Conservation (phyloP, 2,113 vertebrate species). For the Phylloscopus trochiloides region DNA sequence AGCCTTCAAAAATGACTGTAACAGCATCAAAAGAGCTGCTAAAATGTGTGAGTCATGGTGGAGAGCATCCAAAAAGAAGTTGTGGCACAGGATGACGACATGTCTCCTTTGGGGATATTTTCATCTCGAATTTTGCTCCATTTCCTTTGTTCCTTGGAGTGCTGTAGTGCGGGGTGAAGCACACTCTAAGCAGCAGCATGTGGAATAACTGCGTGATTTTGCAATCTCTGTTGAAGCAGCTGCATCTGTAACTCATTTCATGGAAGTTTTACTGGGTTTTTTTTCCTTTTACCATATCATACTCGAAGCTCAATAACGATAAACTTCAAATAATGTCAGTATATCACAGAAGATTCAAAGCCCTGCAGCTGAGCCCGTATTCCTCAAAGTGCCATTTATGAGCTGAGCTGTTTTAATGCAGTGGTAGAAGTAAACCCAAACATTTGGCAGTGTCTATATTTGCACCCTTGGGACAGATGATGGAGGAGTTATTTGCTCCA, state of each 20-base stretch:
- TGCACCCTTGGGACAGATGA: neutral
- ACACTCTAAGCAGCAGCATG: neutral
- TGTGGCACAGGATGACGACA: neutral
- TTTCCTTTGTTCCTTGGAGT: neutral
- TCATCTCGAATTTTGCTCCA: neutral
- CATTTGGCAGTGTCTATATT: neutral
- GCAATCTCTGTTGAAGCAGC: neutral
- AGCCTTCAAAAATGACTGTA: neutral
- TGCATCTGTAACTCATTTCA: slow-evolving; percentile 11
- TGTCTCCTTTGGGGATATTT: neutral
- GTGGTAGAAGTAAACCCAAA: neutral
- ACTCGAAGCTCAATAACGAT: neutral
- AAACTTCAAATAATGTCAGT: neutral
- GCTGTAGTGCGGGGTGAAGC: neutral
- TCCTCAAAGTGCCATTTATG: neutral
- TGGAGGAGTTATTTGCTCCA: neutral
- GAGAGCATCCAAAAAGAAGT: neutral
- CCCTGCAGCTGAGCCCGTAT: neutral
- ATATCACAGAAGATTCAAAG: neutral
- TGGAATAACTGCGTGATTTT: neutral
- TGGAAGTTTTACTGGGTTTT: neutral
- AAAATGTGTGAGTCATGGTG: neutral
- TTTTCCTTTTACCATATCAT: neutral
- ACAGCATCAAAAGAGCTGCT: neutral
- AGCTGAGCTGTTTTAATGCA: neutral